Percentiles rank a stretch among this genome's conserved stretches.
Evolutionary conservation across 2,797 vertebrate species (phyloP).

Genomic region (Pygocentrus nattereri): DNA sequence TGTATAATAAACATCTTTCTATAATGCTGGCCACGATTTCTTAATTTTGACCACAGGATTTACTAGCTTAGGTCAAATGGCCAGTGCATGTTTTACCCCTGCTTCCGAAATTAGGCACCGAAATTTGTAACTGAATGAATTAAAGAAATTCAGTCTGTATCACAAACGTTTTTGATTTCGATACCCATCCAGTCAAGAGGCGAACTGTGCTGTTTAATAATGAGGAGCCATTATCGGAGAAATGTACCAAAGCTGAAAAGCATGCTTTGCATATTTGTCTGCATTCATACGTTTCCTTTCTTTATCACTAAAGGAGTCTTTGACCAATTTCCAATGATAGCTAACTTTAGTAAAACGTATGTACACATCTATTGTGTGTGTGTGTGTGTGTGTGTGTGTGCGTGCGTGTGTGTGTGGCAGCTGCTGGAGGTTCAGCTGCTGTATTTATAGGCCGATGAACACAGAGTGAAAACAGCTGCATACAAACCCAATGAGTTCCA

Average conservation of each 20-base stretch:
- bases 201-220: neutral
- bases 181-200: no score
- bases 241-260: neutral
- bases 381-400: neutral
- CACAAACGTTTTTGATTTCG: no score
- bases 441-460: conserved; percentile 64
- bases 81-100: no score
- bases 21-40: no score
- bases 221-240: neutral
- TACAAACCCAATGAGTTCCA: conserved; percentile 10
- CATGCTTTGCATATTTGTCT: neutral
- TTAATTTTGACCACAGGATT: no score
- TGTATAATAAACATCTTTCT: no score
- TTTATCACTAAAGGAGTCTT: neutral
- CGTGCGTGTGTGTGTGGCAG: conserved; percentile 21
- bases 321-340: neutral
- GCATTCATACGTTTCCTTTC: neutral
- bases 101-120: no score
- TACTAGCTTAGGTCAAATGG: no score
- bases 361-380: conserved; percentile 1
- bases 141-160: no score
- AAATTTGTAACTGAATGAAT: no score
- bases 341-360: conserved; percentile 3
- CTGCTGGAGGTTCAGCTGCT: conserved; percentile 69
- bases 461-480: conserved; percentile 47